phyloP scores from a whole-genome alignment of 2,888 invertebrate species.

The Nysson spinosus region DNA sequence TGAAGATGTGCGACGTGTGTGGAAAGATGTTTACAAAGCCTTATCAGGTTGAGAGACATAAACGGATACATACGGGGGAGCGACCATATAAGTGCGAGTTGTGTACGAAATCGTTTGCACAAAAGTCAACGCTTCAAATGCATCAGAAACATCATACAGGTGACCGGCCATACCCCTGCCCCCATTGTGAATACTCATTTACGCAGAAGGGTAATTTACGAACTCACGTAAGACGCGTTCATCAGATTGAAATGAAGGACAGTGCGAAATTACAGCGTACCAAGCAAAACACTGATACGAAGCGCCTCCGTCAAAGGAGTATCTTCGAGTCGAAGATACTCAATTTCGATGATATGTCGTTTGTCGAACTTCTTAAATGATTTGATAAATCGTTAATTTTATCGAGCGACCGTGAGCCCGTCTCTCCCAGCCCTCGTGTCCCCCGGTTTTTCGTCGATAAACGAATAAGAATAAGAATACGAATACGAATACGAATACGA shows the following conservation, averaged over 20 bases:
- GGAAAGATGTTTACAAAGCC: slow-evolving; percentile 79
- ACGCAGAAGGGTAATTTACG: slow-evolving; percentile 81
- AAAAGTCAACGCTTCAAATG: slow-evolving; percentile 80
- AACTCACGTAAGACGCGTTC: slow-evolving; percentile 80
- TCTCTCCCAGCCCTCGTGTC: too few species aligned
- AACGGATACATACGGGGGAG: slow-evolving; percentile 81
- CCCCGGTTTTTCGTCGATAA: slow-evolving; percentile 15
- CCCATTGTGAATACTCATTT: slow-evolving; percentile 81
- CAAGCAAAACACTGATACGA: slow-evolving; percentile 55
- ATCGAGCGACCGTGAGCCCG: too few species aligned
- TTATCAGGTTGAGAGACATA: slow-evolving; percentile 79
- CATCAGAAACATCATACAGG: slow-evolving; percentile 81
- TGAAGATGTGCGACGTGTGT: slow-evolving; percentile 76
- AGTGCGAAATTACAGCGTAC: slow-evolving; percentile 58
- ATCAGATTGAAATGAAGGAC: slow-evolving; percentile 62
- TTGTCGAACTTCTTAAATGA: slow-evolving; percentile 66
- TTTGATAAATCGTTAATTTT: not conserved
- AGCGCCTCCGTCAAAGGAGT: slow-evolving; percentile 57
- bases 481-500: slow-evolving; percentile 2
- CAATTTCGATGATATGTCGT: slow-evolving; percentile 67
- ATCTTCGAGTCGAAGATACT: slow-evolving; percentile 61
- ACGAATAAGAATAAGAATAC: slow-evolving; percentile 27
- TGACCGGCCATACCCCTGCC: slow-evolving; percentile 80
- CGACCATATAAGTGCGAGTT: slow-evolving; percentile 80
- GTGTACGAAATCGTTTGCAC: slow-evolving; percentile 81